These are phyloP conservation scores for Emys orbicularis DNA, from an alignment of 2,797 vertebrate species.

Conservation along the genomic window DNA sequence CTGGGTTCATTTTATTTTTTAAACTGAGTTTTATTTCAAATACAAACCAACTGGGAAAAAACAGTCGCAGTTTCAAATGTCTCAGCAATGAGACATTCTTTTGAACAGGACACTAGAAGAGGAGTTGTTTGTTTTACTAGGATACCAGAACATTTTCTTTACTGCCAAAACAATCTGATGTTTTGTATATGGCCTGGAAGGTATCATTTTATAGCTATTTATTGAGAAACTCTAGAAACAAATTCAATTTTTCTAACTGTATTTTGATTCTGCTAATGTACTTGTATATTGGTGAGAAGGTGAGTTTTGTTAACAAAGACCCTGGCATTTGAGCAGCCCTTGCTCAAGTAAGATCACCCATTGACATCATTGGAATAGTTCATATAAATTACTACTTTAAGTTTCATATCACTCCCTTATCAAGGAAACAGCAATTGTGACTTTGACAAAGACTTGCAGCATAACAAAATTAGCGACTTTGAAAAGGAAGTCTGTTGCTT, in stretches of 20 bases:
- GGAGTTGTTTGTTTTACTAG: neutral
- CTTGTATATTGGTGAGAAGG: accelerated
- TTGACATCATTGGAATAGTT: neutral
- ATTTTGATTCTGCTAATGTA: neutral
- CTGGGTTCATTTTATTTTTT: accelerated
- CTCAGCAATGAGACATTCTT: neutral
- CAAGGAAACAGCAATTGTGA: neutral
- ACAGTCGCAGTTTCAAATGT: neutral
- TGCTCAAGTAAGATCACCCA: neutral
- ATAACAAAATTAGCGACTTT: neutral
- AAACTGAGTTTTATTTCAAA: neutral
- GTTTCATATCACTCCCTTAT: neutral
- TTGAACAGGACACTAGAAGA: neutral
- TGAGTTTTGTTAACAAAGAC: neutral
- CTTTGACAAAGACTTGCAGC: neutral
- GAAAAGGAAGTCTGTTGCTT: neutral
- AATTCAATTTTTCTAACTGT: neutral
- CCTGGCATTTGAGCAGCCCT: neutral
- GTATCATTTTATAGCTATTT: accelerated
- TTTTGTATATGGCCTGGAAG: neutral
- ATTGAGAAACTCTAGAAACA: neutral
- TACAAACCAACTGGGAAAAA: neutral
- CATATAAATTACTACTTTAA: neutral
- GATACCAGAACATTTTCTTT: neutral
- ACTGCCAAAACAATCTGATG: neutral